phyloP scores from a whole-genome alignment of 2,113 vertebrate species.

The Eulemur macaco region DNA sequence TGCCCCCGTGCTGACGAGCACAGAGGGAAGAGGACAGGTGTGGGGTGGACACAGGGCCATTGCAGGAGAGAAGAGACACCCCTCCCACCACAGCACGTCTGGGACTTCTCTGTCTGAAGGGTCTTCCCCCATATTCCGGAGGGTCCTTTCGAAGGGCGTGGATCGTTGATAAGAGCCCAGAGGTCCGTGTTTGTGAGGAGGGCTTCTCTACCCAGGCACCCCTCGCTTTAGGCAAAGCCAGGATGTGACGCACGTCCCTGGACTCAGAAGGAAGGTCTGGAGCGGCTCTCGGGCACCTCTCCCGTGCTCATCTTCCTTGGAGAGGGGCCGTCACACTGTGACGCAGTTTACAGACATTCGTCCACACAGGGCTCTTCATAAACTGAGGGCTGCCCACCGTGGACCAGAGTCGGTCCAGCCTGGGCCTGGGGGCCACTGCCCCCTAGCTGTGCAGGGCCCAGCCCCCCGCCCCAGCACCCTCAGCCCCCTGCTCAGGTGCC shows the following conservation, averaged over 20 bases:
- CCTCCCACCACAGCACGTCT: accelerated
- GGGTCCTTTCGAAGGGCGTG: neutral
- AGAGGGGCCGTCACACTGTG: neutral
- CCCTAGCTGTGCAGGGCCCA: neutral
- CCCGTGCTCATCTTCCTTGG: neutral
- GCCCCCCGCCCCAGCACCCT: no score
- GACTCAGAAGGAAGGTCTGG: neutral
- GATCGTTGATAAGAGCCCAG: neutral
- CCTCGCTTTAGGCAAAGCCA: neutral
- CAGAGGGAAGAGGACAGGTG: no score
- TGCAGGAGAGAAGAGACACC: neutral
- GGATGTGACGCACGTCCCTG: neutral
- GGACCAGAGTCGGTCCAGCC: neutral
- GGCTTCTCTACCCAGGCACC: accelerated
- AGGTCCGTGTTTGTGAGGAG: neutral
- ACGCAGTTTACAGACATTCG: accelerated
- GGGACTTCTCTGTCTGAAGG: neutral
- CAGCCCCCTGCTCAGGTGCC: neutral
- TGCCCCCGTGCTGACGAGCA: no score
- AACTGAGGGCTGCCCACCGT: accelerated
- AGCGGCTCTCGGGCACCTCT: neutral
- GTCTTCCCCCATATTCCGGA: neutral
- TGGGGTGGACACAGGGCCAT: accelerated
- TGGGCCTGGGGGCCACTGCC: neutral
- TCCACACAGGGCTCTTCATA: neutral